These are phyloP conservation scores for Byasa hedistus DNA, from an alignment of 2,888 invertebrate genomes.

Conservation along the genomic window DNA sequence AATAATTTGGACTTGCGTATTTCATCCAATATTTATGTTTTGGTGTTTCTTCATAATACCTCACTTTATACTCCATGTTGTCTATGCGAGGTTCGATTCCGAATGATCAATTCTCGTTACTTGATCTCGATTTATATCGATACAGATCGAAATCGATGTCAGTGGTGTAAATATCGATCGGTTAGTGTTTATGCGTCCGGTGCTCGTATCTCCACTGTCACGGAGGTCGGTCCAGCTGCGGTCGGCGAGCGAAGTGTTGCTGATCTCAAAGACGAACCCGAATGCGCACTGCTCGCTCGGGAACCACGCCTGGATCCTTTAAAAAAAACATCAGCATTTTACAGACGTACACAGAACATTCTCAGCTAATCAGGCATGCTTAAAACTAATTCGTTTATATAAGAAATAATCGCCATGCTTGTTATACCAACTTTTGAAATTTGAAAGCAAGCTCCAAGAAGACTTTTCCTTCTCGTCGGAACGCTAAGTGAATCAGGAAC, in stretches of 20 bases:
- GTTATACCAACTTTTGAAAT: too few species aligned
- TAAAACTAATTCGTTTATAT: neutral
- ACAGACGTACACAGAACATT: neutral
- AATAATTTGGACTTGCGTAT: slow-evolving; percentile 62
- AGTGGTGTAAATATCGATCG: too few species aligned
- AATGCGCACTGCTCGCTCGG: slow-evolving; percentile 87
- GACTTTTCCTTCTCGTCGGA: too few species aligned
- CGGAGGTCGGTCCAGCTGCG: slow-evolving; percentile 72
- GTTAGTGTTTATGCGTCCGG: slow-evolving; percentile 51
- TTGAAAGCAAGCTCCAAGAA: too few species aligned
- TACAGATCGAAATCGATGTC: too few species aligned
- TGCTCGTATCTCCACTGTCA: slow-evolving; percentile 88
- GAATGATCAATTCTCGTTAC: too few species aligned
- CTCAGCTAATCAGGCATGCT: slow-evolving; percentile 19
- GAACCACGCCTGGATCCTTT: slow-evolving; percentile 84
- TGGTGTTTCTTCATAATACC: too few species aligned
- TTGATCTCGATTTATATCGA: too few species aligned
- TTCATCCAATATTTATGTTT: too few species aligned
- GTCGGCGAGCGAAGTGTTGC: slow-evolving; percentile 76
- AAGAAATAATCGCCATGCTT: neutral
- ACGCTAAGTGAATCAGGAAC: too few species aligned
- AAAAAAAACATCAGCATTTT: slow-evolving; percentile 31
- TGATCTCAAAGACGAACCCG: slow-evolving; percentile 85
- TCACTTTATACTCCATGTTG: too few species aligned
- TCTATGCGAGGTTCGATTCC: too few species aligned